Conservation (phyloP, 2,888 invertebrate species). For the Euzophera pinguis region DNA sequence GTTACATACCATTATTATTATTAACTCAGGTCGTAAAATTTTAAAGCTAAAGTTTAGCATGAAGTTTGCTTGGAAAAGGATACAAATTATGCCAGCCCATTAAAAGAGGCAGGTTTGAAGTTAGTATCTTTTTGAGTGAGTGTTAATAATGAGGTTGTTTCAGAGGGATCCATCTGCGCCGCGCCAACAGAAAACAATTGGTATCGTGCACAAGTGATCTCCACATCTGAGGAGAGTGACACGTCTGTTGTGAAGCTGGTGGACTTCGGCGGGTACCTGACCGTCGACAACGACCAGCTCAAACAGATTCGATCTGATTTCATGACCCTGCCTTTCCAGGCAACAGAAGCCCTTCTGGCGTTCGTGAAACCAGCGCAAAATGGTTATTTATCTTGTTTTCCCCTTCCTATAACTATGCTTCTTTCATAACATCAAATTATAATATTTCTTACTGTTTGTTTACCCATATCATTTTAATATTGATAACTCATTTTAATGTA, state of each 20-base stretch:
- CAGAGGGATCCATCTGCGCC: slow-evolving; percentile 93
- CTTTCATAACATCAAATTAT: background rate
- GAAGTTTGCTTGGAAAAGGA: too few species aligned
- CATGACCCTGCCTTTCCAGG: slow-evolving; percentile 97
- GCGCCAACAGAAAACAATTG: slow-evolving; percentile 91
- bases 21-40: too few species aligned
- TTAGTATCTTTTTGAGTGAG: too few species aligned
- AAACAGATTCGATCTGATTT: slow-evolving; percentile 97
- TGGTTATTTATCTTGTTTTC: slow-evolving; percentile 49
- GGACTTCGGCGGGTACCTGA: slow-evolving; percentile 96
- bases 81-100: too few species aligned
- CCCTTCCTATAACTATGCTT: slow-evolving; percentile 8
- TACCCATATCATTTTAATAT: background rate
- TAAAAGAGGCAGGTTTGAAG: too few species aligned
- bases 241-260: slow-evolving; percentile 92
- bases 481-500: background rate
- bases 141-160: slow-evolving; percentile 29
- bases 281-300: slow-evolving; percentile 86
- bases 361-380: slow-evolving; percentile 90
- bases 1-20: too few species aligned
- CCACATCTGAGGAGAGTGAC: slow-evolving; percentile 83
- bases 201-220: slow-evolving; percentile 92
- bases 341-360: slow-evolving; percentile 96
- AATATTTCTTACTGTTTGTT: background rate
- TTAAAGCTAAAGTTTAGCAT: too few species aligned